Base-by-base conservation (phyloP, 2,888 invertebrate species). In the Drosophila seclusa region DNA sequence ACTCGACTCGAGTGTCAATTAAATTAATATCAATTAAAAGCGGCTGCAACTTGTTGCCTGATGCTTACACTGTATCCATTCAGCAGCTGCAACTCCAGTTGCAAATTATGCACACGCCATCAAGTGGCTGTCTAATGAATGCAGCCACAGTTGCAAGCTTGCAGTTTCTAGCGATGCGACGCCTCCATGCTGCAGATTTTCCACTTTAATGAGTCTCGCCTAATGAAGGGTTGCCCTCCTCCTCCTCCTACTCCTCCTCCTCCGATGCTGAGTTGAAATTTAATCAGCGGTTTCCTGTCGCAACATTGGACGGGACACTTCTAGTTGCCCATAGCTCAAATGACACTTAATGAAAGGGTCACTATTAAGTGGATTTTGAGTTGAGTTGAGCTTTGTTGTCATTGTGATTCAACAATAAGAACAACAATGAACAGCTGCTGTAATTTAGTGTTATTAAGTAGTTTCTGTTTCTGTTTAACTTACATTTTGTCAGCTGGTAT, bases 21-120 rank as follows among this genome's bases (percentile, higher is more conserved):
- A 89, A 86, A 86, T 86, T 89, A 86, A 86, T 89, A 86, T 89
- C 86, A 87, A 87, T 87, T 89, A 87, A 87, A 89, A 87, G 77
- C 82, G 66, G 57, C 78, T 74, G 86, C 87, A 89, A 89, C 83
- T 87, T 87, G 89, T 78, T 82, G 82, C 87, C 32, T 52, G 71
- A n/a, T 70, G 73, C 67, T 66, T 58, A 42, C 71, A 45, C 45
- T 52, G 60, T 63, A 57, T 50, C 49, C 69, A 60, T 45, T 59
- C 64, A 29, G 18, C 27, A 29, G 52, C 50, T 61, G 64, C 79
- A 60, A 63, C 65, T 66, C 79, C 67, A 74, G 69, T 76, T 72
- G 83, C 71, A 88, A 87, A 85, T 85, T 86, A 86, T 89, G 82
- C 84, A 86, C 88, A 88, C 84, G 79, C 86, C 86, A 86, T 85